phyloP scores from a whole-genome alignment of 2,797 vertebrate genomes.

The Poliocrania exsul region DNA sequence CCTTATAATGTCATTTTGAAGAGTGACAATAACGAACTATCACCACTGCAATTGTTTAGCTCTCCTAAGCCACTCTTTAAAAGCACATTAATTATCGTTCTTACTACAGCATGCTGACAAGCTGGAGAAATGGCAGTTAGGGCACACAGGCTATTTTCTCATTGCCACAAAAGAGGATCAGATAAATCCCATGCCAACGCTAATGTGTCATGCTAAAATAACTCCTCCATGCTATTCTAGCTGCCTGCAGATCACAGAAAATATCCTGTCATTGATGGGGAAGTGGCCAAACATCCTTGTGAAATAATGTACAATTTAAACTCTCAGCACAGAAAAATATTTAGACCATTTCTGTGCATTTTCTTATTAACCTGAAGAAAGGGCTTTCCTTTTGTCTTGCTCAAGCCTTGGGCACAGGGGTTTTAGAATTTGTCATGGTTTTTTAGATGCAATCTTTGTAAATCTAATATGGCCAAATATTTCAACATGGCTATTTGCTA shows the following conservation, averaged over 20 bases:
- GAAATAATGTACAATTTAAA: not conserved
- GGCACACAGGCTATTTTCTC: constrained; percentile 5
- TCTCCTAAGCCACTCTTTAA: constrained; percentile 45
- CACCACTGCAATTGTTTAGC: not conserved
- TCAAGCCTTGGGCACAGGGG: not conserved
- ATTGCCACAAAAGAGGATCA: constrained; percentile 6
- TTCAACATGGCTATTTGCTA: not conserved
- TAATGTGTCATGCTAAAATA: not conserved
- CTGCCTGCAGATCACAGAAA: not conserved
- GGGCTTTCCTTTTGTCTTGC: not conserved
- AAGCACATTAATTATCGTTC: constrained; percentile 39
- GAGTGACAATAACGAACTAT: not conserved
- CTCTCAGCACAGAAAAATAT: not conserved
- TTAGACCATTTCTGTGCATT: not conserved
- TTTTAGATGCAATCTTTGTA: not conserved
- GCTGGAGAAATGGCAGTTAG: constrained; percentile 13
- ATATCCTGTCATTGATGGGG: not conserved
- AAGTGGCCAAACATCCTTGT: not conserved
- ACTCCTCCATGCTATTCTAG: not conserved
- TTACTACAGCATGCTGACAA: not conserved
- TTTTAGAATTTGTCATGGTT: not conserved
- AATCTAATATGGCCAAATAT: not conserved
- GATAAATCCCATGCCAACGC: constrained; percentile 5
- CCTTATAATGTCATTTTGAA: not conserved
- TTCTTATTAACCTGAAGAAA: not conserved